These are phyloP conservation scores for Corythornis madagascariensis DNA, from an alignment of 2,113 vertebrate species.

Conservation along the genomic window DNA sequence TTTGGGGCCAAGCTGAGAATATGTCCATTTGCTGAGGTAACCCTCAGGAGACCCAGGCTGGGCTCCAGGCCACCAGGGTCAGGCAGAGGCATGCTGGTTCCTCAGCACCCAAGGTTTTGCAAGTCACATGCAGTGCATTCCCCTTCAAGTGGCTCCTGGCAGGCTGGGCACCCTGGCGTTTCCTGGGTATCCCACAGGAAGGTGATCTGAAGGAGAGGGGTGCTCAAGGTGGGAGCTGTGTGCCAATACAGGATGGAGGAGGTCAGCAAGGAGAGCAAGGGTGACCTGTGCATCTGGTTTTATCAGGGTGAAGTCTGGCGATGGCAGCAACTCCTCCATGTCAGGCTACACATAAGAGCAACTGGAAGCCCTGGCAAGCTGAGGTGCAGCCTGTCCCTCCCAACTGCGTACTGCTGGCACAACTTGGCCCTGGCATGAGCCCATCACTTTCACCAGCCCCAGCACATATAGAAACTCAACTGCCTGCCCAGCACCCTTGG, in stretches of 20 bases:
- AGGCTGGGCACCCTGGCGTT: not conserved
- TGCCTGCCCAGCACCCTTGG: rapidly evolving
- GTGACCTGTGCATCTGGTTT: rapidly evolving
- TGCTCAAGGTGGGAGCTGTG: rapidly evolving
- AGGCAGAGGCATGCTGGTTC: not conserved
- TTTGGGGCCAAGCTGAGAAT: not conserved
- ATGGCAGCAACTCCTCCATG: not conserved
- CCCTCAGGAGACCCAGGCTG: not conserved
- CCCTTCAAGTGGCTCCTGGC: not conserved
- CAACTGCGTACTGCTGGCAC: not conserved
- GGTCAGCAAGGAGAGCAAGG: not conserved
- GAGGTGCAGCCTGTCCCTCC: not conserved
- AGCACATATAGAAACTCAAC: rapidly evolving
- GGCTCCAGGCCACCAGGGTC: not conserved
- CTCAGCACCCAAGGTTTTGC: not conserved
- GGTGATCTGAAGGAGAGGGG: not conserved
- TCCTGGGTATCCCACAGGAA: rapidly evolving
- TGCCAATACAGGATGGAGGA: not conserved
- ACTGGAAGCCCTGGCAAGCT: not conserved
- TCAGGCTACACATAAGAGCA: not conserved
- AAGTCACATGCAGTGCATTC: not conserved
- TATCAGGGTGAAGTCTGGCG: not conserved
- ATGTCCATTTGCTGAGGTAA: not conserved
- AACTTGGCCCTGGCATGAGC: rapidly evolving
- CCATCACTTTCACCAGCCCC: rapidly evolving